Conservation (phyloP, 2,113 vertebrate species). For the Oreochromis niloticus region DNA sequence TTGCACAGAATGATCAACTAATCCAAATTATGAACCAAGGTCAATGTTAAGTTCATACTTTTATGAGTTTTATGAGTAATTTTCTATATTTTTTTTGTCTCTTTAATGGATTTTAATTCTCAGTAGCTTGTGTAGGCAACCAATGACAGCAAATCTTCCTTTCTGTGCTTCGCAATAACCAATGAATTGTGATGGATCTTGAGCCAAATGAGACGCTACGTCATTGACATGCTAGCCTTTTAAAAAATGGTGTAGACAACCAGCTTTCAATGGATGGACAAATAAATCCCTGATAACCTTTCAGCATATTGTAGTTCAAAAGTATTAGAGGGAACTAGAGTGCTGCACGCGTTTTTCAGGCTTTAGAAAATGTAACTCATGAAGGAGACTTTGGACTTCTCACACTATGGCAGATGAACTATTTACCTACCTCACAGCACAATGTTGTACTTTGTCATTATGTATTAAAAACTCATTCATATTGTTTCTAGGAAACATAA, state of each 20-base stretch:
- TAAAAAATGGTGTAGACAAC: background rate
- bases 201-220: background rate
- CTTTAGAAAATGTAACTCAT: background rate
- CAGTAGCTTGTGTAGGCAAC: background rate
- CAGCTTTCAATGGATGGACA: background rate
- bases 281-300: background rate
- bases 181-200: background rate
- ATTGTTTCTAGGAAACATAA: background rate
- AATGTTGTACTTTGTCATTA: background rate
- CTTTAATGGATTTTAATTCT: background rate
- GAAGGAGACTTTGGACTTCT: background rate
- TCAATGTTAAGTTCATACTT: background rate
- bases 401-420: background rate
- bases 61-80: background rate
- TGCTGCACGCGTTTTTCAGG: background rate
- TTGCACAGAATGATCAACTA: rapidly evolving
- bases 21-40: background rate
- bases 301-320: background rate
- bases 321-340: background rate
- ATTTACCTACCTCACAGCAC: background rate
- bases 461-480: rapidly evolving
- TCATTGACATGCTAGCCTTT: background rate
- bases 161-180: background rate
- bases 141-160: background rate
- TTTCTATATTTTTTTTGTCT: background rate